Base-by-base conservation (phyloP, 1,140 invertebrate genomes). In the Muscidifurax raptorellus region DNA sequence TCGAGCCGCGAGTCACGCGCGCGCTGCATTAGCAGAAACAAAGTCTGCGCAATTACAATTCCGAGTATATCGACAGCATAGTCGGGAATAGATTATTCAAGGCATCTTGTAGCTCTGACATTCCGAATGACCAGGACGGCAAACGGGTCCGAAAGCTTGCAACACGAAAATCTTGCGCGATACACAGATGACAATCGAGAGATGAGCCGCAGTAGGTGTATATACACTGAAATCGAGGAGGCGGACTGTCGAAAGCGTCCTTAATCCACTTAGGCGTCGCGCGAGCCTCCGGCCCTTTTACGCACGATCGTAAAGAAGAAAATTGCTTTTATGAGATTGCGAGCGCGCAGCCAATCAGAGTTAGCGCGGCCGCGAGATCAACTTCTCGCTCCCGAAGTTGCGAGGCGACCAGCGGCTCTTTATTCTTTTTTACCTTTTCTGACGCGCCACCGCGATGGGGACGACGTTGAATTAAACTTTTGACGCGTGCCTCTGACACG, bases 281-380 rank as follows among this genome's bases (percentile, higher is more conserved):
- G 10, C 6, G 76, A 66, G 30, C 25, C 27, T 36, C 28, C 52
- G 72, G 40, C 36, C 71, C 52, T 71, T 85, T 78, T 83, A 83
- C 32, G 36, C 44, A 64, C 69, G 36, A 79, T 82, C 84, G 84
- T 85, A 84, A 80, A 84, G 30, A 80, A 75, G 44, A 80, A 85
- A 80, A 85, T 80, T 80, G 69, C 77, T 52, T 44, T 77, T 77
- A 78, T 67, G 82, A 83, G 82, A 83, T 84, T 84, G 83, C 64
- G 67, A 64, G 52, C 30, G 67, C 18, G 69, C n/a, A n/a, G 67
- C 69, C 72, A 78, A 40, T 78, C 76, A 78, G 40, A 64, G 47
- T 64, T 59, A 59, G 52, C 52, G 52, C 36, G 7, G 36, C 36
- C 7, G 7, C 7, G 5, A 18, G 18, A 59, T 18, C 52, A 59